These are phyloP conservation scores for Pantherophis alleghaniensis DNA, from an alignment of 2,797 vertebrate species.

Conservation along the genomic window DNA sequence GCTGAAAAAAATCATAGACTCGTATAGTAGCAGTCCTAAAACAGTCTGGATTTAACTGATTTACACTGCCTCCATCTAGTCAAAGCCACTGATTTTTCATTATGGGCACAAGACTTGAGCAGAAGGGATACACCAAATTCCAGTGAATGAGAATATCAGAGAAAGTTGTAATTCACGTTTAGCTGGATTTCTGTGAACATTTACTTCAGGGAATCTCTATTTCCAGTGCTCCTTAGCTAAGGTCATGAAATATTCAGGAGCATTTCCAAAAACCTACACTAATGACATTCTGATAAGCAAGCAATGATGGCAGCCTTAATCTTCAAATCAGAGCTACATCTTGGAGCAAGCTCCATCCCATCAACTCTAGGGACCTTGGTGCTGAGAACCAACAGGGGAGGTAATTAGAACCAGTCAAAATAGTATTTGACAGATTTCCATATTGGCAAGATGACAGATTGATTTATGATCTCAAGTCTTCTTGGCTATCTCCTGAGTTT, in stretches of 20 bases:
- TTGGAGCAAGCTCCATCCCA: conserved; percentile 41
- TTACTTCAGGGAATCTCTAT: neutral
- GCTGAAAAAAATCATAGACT: neutral
- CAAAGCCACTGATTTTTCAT: conserved; percentile 49
- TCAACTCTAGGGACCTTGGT: conserved; percentile 37
- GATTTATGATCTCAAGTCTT: neutral
- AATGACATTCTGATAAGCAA: conserved; percentile 5
- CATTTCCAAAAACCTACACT: neutral
- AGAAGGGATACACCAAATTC: neutral
- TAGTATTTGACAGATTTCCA: conserved; percentile 34
- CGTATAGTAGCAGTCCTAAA: neutral
- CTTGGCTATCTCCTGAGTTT: neutral
- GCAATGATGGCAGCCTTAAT: neutral
- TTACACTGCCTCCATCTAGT: conserved; percentile 38
- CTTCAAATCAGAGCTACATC: conserved; percentile 9
- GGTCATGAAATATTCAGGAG: neutral
- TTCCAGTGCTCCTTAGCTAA: neutral
- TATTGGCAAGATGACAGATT: neutral
- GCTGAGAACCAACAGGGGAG: conserved; percentile 60
- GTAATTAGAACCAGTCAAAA: conserved; percentile 54
- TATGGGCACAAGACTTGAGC: conserved; percentile 50
- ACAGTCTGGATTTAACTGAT: neutral
- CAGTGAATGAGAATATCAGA: conserved; percentile 46
- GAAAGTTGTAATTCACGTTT: neutral
- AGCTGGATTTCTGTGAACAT: neutral